Percentiles rank a stretch among this genome's conserved stretches.
phyloP scores from a whole-genome alignment of 2,113 vertebrate species.

The Puffinus mauretanicus region DNA sequence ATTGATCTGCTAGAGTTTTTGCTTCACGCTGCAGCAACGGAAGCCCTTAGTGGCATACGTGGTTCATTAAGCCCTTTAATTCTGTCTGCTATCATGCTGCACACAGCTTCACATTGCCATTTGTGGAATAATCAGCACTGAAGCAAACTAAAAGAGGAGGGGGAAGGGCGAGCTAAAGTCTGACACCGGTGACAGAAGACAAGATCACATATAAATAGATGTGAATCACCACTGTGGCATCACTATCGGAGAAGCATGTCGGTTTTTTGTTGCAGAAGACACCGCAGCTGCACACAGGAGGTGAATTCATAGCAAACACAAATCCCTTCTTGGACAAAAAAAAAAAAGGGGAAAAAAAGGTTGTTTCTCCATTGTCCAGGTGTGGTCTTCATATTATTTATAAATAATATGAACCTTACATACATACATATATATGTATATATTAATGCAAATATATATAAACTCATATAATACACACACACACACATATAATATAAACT shows the following conservation, averaged over 20 bases:
- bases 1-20: neutral
- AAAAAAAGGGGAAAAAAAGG: neutral
- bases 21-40: neutral
- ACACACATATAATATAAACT: neutral
- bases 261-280: neutral
- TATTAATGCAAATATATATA: neutral
- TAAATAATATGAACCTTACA: neutral
- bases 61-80: conserved; percentile 4
- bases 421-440: neutral
- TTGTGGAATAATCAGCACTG: neutral
- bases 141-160: neutral
- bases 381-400: neutral
- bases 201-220: neutral
- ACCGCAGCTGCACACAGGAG: neutral
- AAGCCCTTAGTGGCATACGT: neutral
- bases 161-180: neutral
- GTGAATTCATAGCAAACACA: neutral
- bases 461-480: neutral
- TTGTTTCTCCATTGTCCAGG: neutral
- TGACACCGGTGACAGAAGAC: neutral
- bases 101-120: neutral
- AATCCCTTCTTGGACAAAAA: neutral
- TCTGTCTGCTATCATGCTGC: neutral
- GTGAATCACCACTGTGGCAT: neutral
- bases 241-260: neutral